phyloP scores from a whole-genome alignment of 2,113 vertebrate genomes.

The Rhinoderma darwinii region DNA sequence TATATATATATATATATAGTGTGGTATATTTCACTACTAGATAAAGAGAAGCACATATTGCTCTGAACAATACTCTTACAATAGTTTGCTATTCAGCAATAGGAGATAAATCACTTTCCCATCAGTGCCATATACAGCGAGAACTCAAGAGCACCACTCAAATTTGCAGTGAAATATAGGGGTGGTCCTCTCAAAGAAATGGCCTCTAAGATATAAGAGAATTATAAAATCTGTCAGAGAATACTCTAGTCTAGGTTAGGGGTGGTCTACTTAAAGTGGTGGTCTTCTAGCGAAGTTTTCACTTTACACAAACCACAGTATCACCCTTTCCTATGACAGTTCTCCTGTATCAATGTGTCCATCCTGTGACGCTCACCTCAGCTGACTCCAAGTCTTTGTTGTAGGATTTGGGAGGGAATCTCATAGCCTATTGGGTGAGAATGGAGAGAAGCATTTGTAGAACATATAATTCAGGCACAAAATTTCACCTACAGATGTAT shows the following conservation, averaged over 20 bases:
- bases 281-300: neutral
- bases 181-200: neutral
- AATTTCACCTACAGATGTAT: too few relatives aligned
- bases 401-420: constrained; percentile 97
- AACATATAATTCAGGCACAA: neutral
- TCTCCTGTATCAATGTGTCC: neutral
- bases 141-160: too few relatives aligned
- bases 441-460: neutral
- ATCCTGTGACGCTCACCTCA: constrained; percentile 79
- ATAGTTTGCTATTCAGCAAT: too few relatives aligned
- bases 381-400: constrained; percentile 99
- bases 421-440: constrained; percentile 83
- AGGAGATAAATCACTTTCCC: too few relatives aligned
- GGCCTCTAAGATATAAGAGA: neutral
- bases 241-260: neutral
- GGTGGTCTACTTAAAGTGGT: neutral
- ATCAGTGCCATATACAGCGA: too few relatives aligned
- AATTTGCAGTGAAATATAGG: neutral
- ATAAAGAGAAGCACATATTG: neutral
- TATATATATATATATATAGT: too few relatives aligned
- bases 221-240: neutral
- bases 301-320: neutral
- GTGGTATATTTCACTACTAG: neutral
- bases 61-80: too few relatives aligned
- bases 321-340: neutral